Conservation (phyloP, 2,797 vertebrate genomes). For the Sparus aurata region DNA sequence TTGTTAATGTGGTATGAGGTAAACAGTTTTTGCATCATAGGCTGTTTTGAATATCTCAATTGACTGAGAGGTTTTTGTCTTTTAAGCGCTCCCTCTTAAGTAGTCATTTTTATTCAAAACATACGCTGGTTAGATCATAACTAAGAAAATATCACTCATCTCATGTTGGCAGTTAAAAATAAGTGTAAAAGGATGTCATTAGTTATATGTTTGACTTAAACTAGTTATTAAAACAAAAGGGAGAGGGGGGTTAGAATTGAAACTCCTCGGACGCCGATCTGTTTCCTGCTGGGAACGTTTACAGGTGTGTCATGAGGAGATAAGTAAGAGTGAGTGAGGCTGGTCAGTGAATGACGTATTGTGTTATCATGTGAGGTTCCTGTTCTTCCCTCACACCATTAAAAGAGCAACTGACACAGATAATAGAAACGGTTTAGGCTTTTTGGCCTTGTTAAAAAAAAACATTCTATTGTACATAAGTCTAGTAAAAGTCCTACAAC, state of each 20-base stretch:
- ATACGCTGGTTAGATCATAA: not conserved
- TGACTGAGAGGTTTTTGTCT: not conserved
- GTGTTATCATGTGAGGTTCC: constrained; percentile 10
- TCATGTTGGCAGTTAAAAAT: not conserved
- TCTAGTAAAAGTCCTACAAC: not conserved
- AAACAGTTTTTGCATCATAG: constrained; percentile 14
- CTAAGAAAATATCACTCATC: not conserved
- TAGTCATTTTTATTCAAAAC: not conserved
- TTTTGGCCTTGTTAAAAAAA: not conserved
- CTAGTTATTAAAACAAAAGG: not conserved
- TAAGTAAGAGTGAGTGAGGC: constrained; percentile 16
- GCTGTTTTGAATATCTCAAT: constrained; percentile 23
- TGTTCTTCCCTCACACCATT: not conserved
- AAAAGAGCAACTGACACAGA: not conserved
- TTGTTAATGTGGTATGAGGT: not conserved
- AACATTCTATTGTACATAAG: not conserved
- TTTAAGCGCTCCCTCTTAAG: not conserved
- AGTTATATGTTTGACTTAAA: not conserved
- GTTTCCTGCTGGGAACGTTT: constrained; percentile 49
- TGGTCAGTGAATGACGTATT: constrained; percentile 3
- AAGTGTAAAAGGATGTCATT: not conserved
- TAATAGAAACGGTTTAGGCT: not conserved
- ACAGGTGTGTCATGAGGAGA: constrained; percentile 58
- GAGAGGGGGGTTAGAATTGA: not conserved
- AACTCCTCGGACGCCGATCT: not conserved